These are phyloP conservation scores for Gnathonemus longibarbis DNA, from an alignment of 2,113 vertebrate species.

Conservation along the genomic window DNA sequence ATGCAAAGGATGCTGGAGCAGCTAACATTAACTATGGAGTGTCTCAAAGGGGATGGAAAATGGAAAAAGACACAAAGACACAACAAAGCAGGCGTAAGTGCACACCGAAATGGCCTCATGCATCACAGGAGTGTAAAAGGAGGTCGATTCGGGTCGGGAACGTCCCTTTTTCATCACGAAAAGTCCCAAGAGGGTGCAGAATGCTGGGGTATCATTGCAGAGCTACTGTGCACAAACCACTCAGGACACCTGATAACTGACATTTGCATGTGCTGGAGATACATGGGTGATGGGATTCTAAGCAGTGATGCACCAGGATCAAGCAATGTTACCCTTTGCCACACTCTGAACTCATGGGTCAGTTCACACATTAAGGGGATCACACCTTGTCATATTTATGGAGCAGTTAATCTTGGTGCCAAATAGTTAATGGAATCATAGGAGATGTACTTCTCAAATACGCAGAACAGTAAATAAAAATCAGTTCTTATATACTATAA, in stretches of 20 bases:
- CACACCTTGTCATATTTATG: neutral
- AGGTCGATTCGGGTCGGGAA: neutral
- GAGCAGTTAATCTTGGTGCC: neutral
- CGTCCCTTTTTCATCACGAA: neutral
- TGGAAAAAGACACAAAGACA: neutral
- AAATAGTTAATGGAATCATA: neutral
- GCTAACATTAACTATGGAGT: neutral
- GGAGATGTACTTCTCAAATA: neutral
- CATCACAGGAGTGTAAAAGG: neutral
- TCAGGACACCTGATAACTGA: neutral
- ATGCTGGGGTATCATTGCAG: neutral
- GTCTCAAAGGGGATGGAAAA: neutral
- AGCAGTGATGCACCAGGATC: neutral
- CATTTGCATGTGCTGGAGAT: neutral
- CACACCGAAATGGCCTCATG: neutral
- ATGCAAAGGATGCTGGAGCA: neutral
- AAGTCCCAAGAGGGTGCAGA: neutral
- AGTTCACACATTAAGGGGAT: neutral
- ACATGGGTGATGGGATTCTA: neutral
- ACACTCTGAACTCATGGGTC: neutral
- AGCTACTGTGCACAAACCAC: neutral
- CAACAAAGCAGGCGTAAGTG: neutral
- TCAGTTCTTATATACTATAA: neutral
- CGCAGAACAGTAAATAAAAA: neutral
- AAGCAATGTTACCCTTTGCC: neutral